Percentiles rank a stretch among this genome's conserved stretches.
Evolutionary conservation across 2,888 invertebrate species (phyloP).

Genomic region (Stenchaetothrips biformis): DNA sequence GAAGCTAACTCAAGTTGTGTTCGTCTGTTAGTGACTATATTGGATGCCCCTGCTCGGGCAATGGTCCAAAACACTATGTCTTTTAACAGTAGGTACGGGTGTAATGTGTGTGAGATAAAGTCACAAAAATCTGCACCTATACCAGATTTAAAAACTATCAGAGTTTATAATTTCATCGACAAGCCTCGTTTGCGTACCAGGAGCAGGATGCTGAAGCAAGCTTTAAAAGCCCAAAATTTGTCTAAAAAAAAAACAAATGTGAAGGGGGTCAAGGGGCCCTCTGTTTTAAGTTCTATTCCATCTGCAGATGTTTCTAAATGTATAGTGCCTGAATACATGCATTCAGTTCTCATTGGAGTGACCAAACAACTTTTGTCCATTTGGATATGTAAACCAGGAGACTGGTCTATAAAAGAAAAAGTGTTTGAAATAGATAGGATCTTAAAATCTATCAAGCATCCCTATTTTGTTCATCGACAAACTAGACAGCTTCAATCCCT

Average conservation of each 20-base stretch:
- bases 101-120: too few relatives aligned
- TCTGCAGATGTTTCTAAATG: background rate
- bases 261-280: background rate
- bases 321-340: too few relatives aligned
- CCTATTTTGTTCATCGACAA: too few relatives aligned
- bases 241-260: background rate
- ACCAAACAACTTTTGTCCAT: too few relatives aligned
- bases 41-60: background rate
- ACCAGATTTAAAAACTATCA: background rate
- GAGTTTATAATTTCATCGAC: background rate
- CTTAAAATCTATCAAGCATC: too few relatives aligned
- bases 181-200: background rate
- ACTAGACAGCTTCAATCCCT: too few relatives aligned
- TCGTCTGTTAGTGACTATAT: background rate
- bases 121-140: background rate
- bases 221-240: too few relatives aligned
- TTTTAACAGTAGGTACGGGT: background rate
- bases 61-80: background rate
- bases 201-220: too few relatives aligned
- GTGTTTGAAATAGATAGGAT: too few relatives aligned
- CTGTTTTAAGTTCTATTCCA: background rate
- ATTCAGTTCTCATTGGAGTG: too few relatives aligned
- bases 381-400: too few relatives aligned
- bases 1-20: background rate
- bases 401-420: too few relatives aligned